Evolutionary conservation across 2,888 invertebrate genomes (phyloP).

Genomic region (Oxyscelio sp.): DNA sequence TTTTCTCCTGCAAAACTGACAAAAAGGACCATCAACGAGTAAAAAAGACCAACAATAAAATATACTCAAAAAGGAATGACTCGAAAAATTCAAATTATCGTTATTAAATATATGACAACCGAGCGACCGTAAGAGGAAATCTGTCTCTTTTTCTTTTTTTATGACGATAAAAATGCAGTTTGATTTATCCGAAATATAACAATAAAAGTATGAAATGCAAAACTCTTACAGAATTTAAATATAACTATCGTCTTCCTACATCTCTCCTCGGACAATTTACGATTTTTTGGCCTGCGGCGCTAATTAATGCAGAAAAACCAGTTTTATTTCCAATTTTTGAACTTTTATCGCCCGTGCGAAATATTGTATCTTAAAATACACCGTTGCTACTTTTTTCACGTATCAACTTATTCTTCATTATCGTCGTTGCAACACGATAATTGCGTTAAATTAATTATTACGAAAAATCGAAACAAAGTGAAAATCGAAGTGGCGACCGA

Average conservation of each 20-base stretch:
- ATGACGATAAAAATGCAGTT: slow-evolving; percentile 13
- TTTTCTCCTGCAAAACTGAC: slow-evolving; percentile 7
- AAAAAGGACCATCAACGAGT: slow-evolving; percentile 12
- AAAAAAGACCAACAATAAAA: slow-evolving; percentile 14
- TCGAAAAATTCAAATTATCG: slow-evolving; percentile 38
- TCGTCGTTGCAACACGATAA: too few species aligned
- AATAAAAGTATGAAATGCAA: slow-evolving; percentile 41
- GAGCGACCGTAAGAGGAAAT: neutral
- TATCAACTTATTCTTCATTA: slow-evolving; percentile 9
- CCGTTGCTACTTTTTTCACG: slow-evolving; percentile 28
- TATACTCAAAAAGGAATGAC: slow-evolving; percentile 22
- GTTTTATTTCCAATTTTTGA: slow-evolving; percentile 56
- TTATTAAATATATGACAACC: slow-evolving; percentile 44
- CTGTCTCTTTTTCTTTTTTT: neutral
- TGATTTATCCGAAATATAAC: slow-evolving; percentile 38
- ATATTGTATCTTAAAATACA: slow-evolving; percentile 23
- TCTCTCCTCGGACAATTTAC: slow-evolving; percentile 36
- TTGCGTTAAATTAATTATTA: slow-evolving; percentile 26
- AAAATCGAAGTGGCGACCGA: too few species aligned
- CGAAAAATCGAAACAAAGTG: neutral
- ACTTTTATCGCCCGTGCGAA: slow-evolving; percentile 22
- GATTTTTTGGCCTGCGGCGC: slow-evolving; percentile 36
- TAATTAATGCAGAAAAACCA: slow-evolving; percentile 51
- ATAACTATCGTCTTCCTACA: slow-evolving; percentile 17
- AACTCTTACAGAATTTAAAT: slow-evolving; percentile 37